Evolutionary conservation across 2,888 invertebrate species (phyloP), one percentile per base, ranked within the genome.

Genomic region (Aphidius colemani): DNA sequence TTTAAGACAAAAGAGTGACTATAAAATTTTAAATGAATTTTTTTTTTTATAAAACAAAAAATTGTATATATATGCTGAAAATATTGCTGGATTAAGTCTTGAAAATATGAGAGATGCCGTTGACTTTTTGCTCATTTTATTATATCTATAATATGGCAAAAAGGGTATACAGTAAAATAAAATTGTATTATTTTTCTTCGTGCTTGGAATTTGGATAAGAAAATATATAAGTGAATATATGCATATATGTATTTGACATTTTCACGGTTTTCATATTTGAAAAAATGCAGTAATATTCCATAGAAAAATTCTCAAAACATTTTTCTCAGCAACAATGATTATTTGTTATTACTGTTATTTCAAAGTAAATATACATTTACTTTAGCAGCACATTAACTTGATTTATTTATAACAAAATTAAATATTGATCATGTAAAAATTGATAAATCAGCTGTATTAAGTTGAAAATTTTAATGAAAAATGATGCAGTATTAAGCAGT

Each of bases 141-240:
- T 30, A 30, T 30, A 30, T 30, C 53, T 46, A 53, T 53, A 40
- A 39, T 58, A 46, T 11, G 53, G 43, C 48, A 46, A 51, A 51
- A 11, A 46, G 56, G 59, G 41, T 50, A 50, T 45, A 57, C 13
- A 62, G 44, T 55, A 8, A 41, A 60, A 61, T 64, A 53, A 64
- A 61, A 64, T 61, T 56, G 60, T 64, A 64, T 64, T 64, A 64
- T 64, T 64, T 64, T 57, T 60, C 50, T 45, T 50, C 39, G 45
- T 40, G 39, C 44, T 43, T 11, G 51, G 45, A 64, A 60, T 64
- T 60, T 55, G 48, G 43, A 59, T 53, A 64, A 44, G 59, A 64
- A 44, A 49, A 41, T 59, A 30, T 30, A 59, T 59, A 63, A 18
- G 44, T 56, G 7, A 30, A 30, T 30, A 30, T 30, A 30, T 30